phyloP scores from a whole-genome alignment of 2,113 vertebrate species.

The Cyanoliseus patagonus region DNA sequence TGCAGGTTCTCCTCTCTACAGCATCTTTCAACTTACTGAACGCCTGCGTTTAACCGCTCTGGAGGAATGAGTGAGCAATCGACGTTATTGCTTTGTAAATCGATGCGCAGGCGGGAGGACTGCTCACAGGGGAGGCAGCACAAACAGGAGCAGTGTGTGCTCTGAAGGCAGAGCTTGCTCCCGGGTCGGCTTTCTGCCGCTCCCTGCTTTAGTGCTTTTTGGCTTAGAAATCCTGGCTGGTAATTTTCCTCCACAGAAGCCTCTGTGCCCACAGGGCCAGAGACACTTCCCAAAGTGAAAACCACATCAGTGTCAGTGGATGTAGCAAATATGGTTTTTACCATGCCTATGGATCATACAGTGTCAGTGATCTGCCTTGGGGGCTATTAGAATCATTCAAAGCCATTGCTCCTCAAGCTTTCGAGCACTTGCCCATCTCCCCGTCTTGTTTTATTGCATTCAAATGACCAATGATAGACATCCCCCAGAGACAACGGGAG shows the following conservation, averaged over 20 bases:
- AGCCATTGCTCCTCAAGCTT: conserved; percentile 10
- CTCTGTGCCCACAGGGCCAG: background rate
- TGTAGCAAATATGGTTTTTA: background rate
- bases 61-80: background rate
- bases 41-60: fast-evolving
- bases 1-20: background rate
- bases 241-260: background rate
- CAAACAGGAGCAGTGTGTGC: background rate
- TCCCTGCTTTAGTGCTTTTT: background rate
- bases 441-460: conserved; percentile 26
- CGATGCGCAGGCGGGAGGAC: background rate
- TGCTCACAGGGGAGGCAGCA: background rate
- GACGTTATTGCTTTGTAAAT: background rate
- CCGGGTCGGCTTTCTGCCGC: background rate
- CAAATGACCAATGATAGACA: background rate
- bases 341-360: conserved; percentile 51
- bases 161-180: background rate
- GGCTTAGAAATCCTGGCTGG: background rate
- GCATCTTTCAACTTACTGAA: fast-evolving
- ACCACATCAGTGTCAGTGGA: conserved; percentile 34
- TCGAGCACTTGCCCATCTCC: conserved; percentile 1
- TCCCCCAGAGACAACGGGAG: background rate
- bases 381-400: conserved; percentile 44
- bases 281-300: conserved; percentile 59
- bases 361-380: conserved; percentile 65